Evolutionary conservation across 1,140 invertebrate species (phyloP), one percentile per base, ranked within the genome.

Genomic region (Cydia fagiglandana): DNA sequence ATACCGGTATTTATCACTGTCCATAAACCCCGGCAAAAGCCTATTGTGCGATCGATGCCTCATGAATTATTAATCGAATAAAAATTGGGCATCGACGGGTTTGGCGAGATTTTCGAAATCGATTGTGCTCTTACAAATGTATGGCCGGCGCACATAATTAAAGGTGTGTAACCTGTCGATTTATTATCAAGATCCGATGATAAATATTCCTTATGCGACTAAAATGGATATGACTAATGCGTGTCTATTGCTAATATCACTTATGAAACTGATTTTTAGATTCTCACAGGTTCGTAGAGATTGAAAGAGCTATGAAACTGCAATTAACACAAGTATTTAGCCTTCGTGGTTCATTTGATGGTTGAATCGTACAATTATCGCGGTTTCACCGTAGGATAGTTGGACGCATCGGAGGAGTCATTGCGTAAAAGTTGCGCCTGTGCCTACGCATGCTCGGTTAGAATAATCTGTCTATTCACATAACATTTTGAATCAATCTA

Each of bases 41-140:
- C 84, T 83, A 91, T 89, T 90, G 88, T 90, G 76, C 78, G 81
- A 83, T 84, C 77, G 80, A 82, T 82, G 80, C 30, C 79, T 84
- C 78, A 89, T 91, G 87, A 87, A 91, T 90, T 80, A 90, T 90
- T 88, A 83, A 90, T 87, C 70, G 77, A 77, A 76, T 81, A 78
- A 75, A 79, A 85, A 87, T 87, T 81, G 78, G 83, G 86, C 86
- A 88, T 87, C 83, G 81, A 80, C 81, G 77, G 79, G 83, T 89
- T 88, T 86, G 83, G 85, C 79, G 80, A 85, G 88, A 89, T 90
- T 89, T 88, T 82, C 84, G 81, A 86, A 88, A 84, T 81, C 80
- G 83, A 89, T 85, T 81, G 77, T 77, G 74, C 81, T 81, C 78
- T 83, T 80, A 84, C 80, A 81, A 81, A 78, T 79, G 79, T 84